Evolutionary conservation across 2,797 vertebrate species (phyloP).

Genomic region (Lithobates sylvaticus): DNA sequence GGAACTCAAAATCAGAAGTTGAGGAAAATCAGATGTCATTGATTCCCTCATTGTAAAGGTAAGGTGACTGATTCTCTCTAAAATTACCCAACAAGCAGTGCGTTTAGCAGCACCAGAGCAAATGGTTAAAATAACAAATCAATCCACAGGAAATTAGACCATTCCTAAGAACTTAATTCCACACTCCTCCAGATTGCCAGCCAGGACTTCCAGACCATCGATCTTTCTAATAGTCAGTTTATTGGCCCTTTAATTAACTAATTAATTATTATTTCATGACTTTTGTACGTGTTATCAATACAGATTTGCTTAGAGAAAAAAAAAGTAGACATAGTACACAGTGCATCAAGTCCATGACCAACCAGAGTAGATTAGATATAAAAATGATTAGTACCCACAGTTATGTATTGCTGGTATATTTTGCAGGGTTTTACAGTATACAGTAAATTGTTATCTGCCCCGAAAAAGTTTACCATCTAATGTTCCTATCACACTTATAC

Average conservation of each 20-base stretch:
- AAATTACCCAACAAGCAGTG: neutral
- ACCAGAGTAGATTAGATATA: neutral
- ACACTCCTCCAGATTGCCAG: conserved; percentile 10
- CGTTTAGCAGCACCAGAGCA: neutral
- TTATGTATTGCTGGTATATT: too few species aligned
- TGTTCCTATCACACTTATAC: too few species aligned
- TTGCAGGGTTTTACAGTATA: too few species aligned
- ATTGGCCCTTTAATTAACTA: conserved; percentile 59
- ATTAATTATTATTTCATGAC: conserved; percentile 58
- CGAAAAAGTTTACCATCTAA: too few species aligned
- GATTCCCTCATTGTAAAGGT: conserved; percentile 20
- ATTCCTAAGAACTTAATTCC: conserved; percentile 42
- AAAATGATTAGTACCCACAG: too few species aligned
- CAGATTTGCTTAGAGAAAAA: conserved; percentile 19
- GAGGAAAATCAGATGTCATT: conserved; percentile 20
- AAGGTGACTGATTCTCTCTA: conserved; percentile 14
- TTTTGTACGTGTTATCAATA: conserved; percentile 30
- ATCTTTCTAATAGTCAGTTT: conserved; percentile 59
- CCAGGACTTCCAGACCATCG: conserved; percentile 34
- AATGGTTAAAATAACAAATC: conserved; percentile 47
- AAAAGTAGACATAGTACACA: neutral
- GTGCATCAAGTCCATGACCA: neutral
- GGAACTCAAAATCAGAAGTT: neutral
- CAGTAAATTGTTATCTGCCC: too few species aligned
- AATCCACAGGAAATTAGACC: conserved; percentile 19